Percentiles rank a stretch among this genome's conserved stretches.
These are phyloP conservation scores for Eulemur rubriventer DNA, from an alignment of 2,797 vertebrate species.

Conservation along the genomic window DNA sequence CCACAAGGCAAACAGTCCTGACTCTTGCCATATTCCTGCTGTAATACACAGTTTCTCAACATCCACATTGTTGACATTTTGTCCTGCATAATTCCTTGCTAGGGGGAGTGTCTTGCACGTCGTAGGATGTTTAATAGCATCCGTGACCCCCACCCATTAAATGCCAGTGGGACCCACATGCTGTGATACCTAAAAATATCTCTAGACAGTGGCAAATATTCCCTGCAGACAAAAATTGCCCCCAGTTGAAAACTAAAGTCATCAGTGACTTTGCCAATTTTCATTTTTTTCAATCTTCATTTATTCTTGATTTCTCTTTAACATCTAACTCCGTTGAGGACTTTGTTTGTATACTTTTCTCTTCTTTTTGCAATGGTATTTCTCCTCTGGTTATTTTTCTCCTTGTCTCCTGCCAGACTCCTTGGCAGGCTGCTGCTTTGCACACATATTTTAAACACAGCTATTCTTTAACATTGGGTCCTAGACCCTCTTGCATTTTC, in stretches of 20 bases:
- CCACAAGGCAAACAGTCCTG: not conserved
- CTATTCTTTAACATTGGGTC: not conserved
- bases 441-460: not conserved
- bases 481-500: not conserved
- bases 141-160: not conserved
- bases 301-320: not conserved
- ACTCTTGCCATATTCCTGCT: not conserved
- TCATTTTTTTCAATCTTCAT: not conserved
- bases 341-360: not conserved
- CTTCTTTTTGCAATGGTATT: not conserved
- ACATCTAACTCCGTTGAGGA: not conserved
- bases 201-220: not conserved
- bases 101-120: not conserved
- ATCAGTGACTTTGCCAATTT: not conserved
- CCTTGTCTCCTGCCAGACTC: not conserved
- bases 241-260: not conserved
- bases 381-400: not conserved
- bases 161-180: not conserved
- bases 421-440: not conserved
- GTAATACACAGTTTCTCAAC: not conserved
- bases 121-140: not conserved
- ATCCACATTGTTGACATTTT: fast-evolving
- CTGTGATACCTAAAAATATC: not conserved
- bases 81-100: not conserved
- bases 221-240: not conserved